phyloP scores from a whole-genome alignment of 2,888 invertebrate species.

The Rhodophaea formosa region DNA sequence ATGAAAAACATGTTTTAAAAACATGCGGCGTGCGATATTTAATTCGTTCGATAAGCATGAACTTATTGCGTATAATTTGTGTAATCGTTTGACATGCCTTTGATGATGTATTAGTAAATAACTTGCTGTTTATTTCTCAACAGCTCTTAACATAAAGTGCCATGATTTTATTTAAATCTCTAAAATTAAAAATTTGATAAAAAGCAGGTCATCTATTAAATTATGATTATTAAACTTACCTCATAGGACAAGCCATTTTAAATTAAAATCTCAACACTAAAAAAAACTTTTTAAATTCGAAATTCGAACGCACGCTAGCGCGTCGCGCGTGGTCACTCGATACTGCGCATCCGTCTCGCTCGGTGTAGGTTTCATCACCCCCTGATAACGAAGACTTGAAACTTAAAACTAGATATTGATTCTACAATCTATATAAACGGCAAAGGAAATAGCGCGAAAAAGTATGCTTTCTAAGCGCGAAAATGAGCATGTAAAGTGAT shows the following conservation, averaged over 20 bases:
- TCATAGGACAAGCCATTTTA: constrained; percentile 73
- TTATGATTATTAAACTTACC: constrained; percentile 43
- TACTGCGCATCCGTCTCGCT: constrained; percentile 34
- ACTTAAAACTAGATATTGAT: constrained; percentile 41
- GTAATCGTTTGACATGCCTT: no score
- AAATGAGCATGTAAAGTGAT: constrained; percentile 8
- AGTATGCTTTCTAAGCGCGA: constrained; percentile 17
- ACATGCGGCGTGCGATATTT: no score
- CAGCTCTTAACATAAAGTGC: no score
- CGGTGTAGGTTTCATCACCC: constrained; percentile 46
- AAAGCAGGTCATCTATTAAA: no score
- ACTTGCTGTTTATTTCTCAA: no score
- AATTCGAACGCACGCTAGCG: constrained; percentile 33
- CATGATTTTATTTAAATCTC: no score
- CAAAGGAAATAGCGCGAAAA: constrained; percentile 18
- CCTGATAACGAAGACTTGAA: constrained; percentile 37
- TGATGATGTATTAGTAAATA: no score
- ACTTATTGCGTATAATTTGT: no score
- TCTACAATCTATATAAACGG: constrained; percentile 20
- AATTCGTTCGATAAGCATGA: no score
- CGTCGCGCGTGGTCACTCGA: constrained; percentile 40
- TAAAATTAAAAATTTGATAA: no score
- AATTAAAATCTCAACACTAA: neutral
- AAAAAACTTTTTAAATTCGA: constrained; percentile 27
- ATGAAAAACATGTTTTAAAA: no score